Base-by-base conservation (phyloP, 2,888 invertebrate genomes). In the Apodemia duryi region DNA sequence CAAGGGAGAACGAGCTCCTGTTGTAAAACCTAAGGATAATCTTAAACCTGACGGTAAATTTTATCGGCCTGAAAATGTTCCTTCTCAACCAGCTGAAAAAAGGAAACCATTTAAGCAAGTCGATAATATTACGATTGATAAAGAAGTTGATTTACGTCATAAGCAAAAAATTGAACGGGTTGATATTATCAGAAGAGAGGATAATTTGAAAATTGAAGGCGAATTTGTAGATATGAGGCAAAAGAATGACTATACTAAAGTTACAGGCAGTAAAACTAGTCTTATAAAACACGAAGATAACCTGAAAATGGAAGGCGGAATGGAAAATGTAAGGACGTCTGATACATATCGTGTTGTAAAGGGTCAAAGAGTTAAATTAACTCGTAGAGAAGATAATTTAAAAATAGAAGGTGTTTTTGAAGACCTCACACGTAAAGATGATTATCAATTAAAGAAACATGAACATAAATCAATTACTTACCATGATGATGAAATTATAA, bases 361-460 rank as follows among this genome's bases (percentile, higher is more conserved):
- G 74, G 93, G 93, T 3, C 93, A 94, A 79, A 85, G 93, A 71
- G 92, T 93, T 0, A 91, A 93, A 77, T 81, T 92, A 66, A 87
- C 86, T 10, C 91, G 86, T 21, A 88, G 93, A 69, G 90, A 91
- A 77, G 93, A 94, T 73, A 93, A 93, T 73, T 78, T 95, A 9
- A 93, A 93, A 77, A 93, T 95, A 80, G 95, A 95, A 83, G 96
- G 95, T 6, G 93, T 93, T 72, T 92, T 94, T 83, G 91, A 85
- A 77, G 91, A 92, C 74, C 88, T 92, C 71, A 82, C 83, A 63
- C 92, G 93, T 69, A 83, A 93, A 70, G 93, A 95, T 75, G 94
- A 94, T 75, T 94, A 91, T 75, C 93, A 83, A 69, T 83, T 88
- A 38, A 88, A 87, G 0, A 93, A 92, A 74, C 93, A 93, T 21